Percentiles rank a stretch among this genome's conserved stretches.
phyloP scores from a whole-genome alignment of 2,888 invertebrate genomes.

The Alcis repandata region DNA sequence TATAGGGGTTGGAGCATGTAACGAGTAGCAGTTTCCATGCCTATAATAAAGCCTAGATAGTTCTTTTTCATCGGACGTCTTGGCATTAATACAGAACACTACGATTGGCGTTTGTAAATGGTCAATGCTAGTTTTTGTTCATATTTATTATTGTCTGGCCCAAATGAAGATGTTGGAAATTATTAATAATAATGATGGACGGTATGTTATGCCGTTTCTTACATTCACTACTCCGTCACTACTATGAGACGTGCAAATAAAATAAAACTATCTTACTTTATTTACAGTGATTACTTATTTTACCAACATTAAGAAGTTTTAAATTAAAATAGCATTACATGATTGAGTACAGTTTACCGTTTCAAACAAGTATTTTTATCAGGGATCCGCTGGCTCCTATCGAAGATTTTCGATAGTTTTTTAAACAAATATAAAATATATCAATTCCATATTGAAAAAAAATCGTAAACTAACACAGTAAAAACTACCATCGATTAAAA shows the following conservation, averaged over 20 bases:
- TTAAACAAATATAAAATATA: neutral
- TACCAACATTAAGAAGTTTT: too few relatives aligned
- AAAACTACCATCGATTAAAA: neutral
- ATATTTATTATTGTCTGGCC: slow-evolving; percentile 48
- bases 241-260: too few relatives aligned
- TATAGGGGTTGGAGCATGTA: slow-evolving; percentile 67
- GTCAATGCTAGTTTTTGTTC: slow-evolving; percentile 64
- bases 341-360: too few relatives aligned
- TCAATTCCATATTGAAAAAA: neutral
- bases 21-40: slow-evolving; percentile 62
- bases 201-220: neutral
- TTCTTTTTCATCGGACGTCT: slow-evolving; percentile 63
- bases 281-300: too few relatives aligned
- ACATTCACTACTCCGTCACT: too few relatives aligned
- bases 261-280: neutral
- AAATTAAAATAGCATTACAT: too few relatives aligned
- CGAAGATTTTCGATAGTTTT: too few relatives aligned
- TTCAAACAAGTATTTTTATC: neutral
- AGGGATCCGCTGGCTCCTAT: too few relatives aligned
- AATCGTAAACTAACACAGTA: too few relatives aligned
- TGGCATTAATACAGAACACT: slow-evolving; percentile 70
- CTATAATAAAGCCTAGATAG: slow-evolving; percentile 60
- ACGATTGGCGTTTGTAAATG: slow-evolving; percentile 65
- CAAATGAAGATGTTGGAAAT: slow-evolving; percentile 43
- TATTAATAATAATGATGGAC: slow-evolving; percentile 27